Conservation (phyloP, 2,797 vertebrate species). For the Carapus acus region DNA sequence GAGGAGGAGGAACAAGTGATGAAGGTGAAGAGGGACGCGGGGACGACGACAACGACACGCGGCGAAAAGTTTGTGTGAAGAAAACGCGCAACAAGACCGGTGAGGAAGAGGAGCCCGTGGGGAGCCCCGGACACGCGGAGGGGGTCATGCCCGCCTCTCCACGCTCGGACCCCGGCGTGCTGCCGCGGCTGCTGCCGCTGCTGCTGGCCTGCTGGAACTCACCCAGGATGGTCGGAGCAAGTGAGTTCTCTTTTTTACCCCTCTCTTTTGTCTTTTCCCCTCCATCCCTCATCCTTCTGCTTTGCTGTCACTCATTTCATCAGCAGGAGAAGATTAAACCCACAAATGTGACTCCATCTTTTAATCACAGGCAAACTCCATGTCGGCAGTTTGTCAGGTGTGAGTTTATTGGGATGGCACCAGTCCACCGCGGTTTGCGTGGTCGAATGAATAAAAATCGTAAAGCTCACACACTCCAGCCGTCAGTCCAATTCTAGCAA, state of each 20-base stretch:
- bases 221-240: constrained; percentile 43
- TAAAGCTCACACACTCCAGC: no score
- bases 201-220: constrained; percentile 53
- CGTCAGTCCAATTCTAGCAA: no score
- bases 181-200: constrained; percentile 47
- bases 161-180: constrained; percentile 45
- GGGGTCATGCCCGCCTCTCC: constrained; percentile 45
- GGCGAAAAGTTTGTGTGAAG: constrained; percentile 30
- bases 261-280: background rate
- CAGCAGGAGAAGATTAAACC: no score
- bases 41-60: constrained; percentile 34
- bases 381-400: no score
- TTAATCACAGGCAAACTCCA: no score
- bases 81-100: background rate
- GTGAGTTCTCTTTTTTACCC: constrained; percentile 36
- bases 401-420: no score
- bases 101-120: background rate
- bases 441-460: no score
- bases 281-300: background rate
- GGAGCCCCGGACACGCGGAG: constrained; percentile 13
- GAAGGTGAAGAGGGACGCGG: constrained; percentile 16
- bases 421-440: no score
- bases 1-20: constrained; percentile 9
- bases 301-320: background rate
- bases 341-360: no score